phyloP scores from a whole-genome alignment of 2,113 vertebrate species.

The Trachemys scripta region DNA sequence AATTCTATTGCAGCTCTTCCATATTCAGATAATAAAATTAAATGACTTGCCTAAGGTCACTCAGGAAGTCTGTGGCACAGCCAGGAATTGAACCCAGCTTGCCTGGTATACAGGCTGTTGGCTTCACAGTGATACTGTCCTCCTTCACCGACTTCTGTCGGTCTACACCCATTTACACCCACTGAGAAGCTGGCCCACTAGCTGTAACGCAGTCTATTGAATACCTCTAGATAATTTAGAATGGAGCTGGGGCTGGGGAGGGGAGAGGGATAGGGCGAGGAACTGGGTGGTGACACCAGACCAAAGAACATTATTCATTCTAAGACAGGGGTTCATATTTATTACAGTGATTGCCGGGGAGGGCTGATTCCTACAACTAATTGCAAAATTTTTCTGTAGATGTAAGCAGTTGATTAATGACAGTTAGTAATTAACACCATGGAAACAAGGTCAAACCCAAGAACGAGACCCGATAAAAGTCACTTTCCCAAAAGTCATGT shows the following conservation, averaged over 20 bases:
- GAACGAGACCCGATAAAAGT: conserved; percentile 64
- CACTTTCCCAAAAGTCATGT: conserved; percentile 65
- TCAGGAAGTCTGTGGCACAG: rapidly evolving
- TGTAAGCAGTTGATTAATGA: conserved; percentile 64
- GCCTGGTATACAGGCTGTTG: background rate
- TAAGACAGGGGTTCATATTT: conserved; percentile 39
- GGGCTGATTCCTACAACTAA: conserved; percentile 47
- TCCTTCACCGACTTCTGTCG: rapidly evolving
- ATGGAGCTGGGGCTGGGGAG: background rate
- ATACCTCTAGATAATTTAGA: background rate
- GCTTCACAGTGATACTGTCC: background rate
- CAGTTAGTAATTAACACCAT: conserved; percentile 59
- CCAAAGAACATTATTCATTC: background rate
- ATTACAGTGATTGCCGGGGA: conserved; percentile 12
- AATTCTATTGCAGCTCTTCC: background rate
- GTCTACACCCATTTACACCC: rapidly evolving
- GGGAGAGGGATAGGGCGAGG: too few species aligned
- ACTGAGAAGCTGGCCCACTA: background rate
- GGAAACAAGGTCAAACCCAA: conserved; percentile 65
- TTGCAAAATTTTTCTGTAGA: conserved; percentile 48
- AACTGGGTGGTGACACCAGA: background rate
- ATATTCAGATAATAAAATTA: background rate
- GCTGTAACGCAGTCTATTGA: background rate
- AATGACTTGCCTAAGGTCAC: background rate
- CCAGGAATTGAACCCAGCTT: background rate